Evolutionary conservation across 2,888 invertebrate genomes (phyloP), one percentile per base, ranked within the genome.

Genomic region (Drosophila meridionalis): DNA sequence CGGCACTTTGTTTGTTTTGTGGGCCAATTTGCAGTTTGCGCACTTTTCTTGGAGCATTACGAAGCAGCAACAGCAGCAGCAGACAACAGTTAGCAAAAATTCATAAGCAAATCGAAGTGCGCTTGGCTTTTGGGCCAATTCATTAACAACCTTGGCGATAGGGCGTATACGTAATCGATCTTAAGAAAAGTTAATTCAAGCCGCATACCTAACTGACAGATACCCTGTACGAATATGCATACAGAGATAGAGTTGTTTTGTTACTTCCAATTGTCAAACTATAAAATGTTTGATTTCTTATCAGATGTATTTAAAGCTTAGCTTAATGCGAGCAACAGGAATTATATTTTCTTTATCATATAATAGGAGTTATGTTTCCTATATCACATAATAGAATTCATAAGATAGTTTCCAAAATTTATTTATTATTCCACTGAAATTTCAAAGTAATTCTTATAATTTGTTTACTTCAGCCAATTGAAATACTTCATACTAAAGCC

Each of bases 161-260:
- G 88, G 83, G 86, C 83, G 83, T 85, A 82, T 79, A 66, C 86
- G 74, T 71, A 87, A 82, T 87, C 69, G 26, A 45, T 26, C 56
- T 48, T 62, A 42, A 55, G 42, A 32, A 47, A 57, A 47, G 9
- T 36, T 34, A 36, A 26, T 2, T 26, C 20, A 43, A 58, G 20
- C 34, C 26, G 6, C 38, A 20, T 50, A 11, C 20, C 34, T 3
- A 40, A 45, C 56, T 38, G 2, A 14, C 3, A n/a, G 11, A 55
- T 66, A 58, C 65, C 38, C 60, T 75, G 30, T 3, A 30, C 14
- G 14, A 30, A 2, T 47, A 14, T 9, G 3, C 0, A 34, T 0
- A 52, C 0, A 47, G 2, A 6, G 7, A 48, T 30, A 45, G 5
- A 26, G 26, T 8, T 43, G 5, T 0, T 12, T 47, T 28, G 28